A percentile compares a stretch with the other conserved stretches of the same genome.
Evolutionary conservation across 2,888 invertebrate species (phyloP).

Genomic region (Noctua comes): DNA sequence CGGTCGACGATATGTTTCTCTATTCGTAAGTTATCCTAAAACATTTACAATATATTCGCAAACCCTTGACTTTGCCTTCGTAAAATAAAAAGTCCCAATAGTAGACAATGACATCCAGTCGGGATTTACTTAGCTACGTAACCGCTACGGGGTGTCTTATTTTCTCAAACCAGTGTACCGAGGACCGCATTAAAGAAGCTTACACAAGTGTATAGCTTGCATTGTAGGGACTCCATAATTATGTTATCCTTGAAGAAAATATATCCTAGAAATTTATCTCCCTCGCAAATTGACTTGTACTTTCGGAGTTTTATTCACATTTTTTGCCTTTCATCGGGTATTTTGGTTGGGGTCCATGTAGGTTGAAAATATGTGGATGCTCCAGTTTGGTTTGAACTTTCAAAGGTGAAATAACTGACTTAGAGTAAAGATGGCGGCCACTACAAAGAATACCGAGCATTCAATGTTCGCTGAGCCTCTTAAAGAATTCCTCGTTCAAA

Average conservation of each 20-base stretch:
- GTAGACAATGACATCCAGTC: constrained; percentile 22
- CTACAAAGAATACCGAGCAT: neutral
- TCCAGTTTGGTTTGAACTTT: constrained; percentile 15
- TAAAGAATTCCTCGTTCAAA: constrained; percentile 6
- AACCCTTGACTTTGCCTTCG: constrained; percentile 5
- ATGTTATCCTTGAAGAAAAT: constrained; percentile 47
- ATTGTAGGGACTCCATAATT: constrained; percentile 57
- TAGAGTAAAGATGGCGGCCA: neutral
- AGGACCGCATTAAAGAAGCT: constrained; percentile 61
- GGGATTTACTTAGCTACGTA: constrained; percentile 58
- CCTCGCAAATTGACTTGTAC: constrained; percentile 39
- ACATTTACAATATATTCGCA: constrained; percentile 18
- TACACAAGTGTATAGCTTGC: constrained; percentile 56
- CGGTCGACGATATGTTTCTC: no score
- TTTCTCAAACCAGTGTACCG: constrained; percentile 59
- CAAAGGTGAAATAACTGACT: neutral
- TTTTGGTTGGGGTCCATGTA: constrained; percentile 13
- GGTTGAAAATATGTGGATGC: constrained; percentile 27
- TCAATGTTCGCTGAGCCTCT: neutral
- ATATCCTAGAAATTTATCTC: constrained; percentile 55
- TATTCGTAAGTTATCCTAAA: neutral
- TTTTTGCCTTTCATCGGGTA: constrained; percentile 33
- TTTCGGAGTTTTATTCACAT: constrained; percentile 22
- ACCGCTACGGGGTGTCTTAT: constrained; percentile 60
- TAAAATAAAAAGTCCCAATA: constrained; percentile 44